Conservation (phyloP, 2,797 vertebrate species). For the Rachycentron canadum region DNA sequence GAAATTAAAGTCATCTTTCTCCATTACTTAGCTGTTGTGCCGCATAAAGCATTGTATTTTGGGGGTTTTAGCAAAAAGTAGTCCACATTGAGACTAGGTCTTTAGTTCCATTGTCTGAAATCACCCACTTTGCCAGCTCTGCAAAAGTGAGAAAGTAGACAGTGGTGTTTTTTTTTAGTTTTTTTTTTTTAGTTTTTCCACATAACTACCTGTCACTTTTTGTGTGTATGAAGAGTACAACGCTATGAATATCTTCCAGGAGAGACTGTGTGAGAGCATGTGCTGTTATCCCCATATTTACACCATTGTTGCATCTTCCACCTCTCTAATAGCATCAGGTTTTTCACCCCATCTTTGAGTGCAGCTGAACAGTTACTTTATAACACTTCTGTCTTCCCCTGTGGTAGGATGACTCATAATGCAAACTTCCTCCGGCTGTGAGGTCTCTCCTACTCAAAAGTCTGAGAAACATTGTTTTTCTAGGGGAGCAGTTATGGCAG, state of each 20-base stretch:
- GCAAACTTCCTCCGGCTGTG: background rate
- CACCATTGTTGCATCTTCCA: background rate
- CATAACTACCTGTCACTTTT: background rate
- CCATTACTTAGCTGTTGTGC: background rate
- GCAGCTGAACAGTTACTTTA: background rate
- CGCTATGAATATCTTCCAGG: background rate
- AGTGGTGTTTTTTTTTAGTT: background rate
- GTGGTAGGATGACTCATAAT: background rate
- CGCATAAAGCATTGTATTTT: background rate
- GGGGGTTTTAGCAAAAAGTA: background rate
- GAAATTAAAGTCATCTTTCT: background rate
- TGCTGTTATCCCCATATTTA: background rate
- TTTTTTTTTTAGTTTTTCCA: too few species aligned
- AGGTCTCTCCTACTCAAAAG: background rate
- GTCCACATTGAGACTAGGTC: background rate
- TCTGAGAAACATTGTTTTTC: background rate
- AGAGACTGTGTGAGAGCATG: background rate
- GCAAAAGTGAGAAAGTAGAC: background rate
- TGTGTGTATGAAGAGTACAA: background rate
- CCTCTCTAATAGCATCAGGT: slow-evolving; percentile 1
- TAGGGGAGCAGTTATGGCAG: background rate
- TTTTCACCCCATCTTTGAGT: background rate
- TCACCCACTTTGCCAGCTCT: background rate
- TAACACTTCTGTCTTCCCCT: background rate
- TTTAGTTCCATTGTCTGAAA: background rate